Evolutionary conservation across 2,797 vertebrate genomes (phyloP).

Genomic region (Neosalanx taihuensis): DNA sequence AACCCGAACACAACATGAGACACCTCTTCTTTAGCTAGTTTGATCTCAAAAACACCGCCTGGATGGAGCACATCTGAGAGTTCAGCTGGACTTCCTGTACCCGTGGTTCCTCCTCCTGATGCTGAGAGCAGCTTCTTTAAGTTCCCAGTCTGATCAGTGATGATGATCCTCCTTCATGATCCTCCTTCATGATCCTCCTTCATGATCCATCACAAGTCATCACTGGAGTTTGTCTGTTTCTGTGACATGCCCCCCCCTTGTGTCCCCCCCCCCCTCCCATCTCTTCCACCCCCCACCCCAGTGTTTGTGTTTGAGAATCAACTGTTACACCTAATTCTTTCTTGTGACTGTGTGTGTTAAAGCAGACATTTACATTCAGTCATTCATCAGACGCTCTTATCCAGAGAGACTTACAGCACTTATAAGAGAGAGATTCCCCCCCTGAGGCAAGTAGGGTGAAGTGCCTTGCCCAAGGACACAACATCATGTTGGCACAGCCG

Average conservation of each 20-base stretch:
- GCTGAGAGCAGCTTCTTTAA: background rate
- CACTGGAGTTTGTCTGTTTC: constrained; percentile 53
- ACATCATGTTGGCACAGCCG: no score
- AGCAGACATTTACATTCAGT: background rate
- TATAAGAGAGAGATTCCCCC: no score
- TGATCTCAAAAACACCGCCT: background rate
- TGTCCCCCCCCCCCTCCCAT: no score
- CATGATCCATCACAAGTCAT: constrained; percentile 56
- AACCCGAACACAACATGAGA: background rate
- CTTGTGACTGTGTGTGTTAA: constrained; percentile 5
- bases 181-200: constrained; percentile 54
- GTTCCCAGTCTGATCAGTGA: background rate
- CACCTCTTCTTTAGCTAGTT: background rate
- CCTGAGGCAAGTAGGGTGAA: no score
- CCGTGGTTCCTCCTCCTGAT: background rate
- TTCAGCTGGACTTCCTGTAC: background rate
- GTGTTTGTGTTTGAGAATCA: constrained; percentile 43
- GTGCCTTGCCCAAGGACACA: no score
- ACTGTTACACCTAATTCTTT: constrained; percentile 19
- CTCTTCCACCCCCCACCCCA: background rate
- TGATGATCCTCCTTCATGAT: constrained; percentile 51
- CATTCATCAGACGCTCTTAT: no score
- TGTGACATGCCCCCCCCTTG: no score
- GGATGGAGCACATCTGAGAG: background rate
- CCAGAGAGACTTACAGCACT: no score